Evolutionary conservation across 92 coral and sea anemone genomes (phyloP).

Genomic region (Phymanthus crucifer): DNA sequence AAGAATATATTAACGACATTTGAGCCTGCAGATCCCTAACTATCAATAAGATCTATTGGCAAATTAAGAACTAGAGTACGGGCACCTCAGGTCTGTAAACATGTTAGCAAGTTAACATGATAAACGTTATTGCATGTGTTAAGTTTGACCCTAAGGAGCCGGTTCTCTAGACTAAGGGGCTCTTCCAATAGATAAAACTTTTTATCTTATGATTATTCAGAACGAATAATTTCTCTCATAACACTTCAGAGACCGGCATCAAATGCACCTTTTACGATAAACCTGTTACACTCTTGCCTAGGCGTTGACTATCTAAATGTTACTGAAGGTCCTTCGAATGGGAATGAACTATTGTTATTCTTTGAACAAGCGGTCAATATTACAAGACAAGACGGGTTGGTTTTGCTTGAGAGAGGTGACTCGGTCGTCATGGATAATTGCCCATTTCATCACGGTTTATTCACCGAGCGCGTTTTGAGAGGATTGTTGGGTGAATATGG

Average conservation of each 20-base stretch:
- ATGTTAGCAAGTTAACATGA: too few species aligned
- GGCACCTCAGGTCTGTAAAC: too few species aligned
- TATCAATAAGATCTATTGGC: too few species aligned
- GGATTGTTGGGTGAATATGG: neutral
- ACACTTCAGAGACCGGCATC: neutral
- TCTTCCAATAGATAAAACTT: too few species aligned
- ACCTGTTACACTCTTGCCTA: neutral
- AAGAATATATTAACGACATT: too few species aligned
- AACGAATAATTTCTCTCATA: too few species aligned
- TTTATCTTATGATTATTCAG: too few species aligned
- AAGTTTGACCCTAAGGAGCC: too few species aligned
- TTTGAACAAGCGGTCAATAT: neutral
- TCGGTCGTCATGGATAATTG: conserved; percentile 3
- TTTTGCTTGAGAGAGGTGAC: neutral
- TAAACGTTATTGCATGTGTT: too few species aligned
- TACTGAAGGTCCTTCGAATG: neutral
- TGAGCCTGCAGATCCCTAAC: too few species aligned
- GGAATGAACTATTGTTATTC: neutral
- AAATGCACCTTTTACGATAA: neutral
- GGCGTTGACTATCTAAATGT: conserved; percentile 3
- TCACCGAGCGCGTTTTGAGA: neutral
- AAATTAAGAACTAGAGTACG: too few species aligned
- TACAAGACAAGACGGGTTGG: neutral
- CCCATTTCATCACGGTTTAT: conserved; percentile 4
- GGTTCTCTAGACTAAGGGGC: too few species aligned